Percentiles rank a stretch among this genome's conserved stretches.
phyloP scores from a whole-genome alignment of 2,113 vertebrate genomes.

The Marmota monax region DNA sequence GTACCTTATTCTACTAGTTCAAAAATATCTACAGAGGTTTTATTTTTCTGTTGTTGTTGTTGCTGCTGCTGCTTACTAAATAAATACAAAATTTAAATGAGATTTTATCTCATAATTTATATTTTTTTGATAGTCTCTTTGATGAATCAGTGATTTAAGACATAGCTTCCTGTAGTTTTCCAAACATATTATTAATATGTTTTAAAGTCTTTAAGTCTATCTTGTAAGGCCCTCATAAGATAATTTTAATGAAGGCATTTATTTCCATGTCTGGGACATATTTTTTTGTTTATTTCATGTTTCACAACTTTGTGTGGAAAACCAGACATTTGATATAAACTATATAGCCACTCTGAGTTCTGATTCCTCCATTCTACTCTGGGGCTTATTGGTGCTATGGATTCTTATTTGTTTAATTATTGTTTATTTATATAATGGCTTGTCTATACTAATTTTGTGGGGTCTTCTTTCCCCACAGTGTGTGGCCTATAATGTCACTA shows the following conservation, averaged over 20 bases:
- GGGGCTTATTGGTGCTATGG: neutral
- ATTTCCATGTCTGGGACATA: neutral
- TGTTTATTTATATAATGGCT: neutral
- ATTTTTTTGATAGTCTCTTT: neutral
- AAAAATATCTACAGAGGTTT: neutral
- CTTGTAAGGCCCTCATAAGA: neutral
- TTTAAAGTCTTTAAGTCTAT: neutral
- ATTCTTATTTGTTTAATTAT: neutral
- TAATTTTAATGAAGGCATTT: neutral
- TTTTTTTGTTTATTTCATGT: neutral
- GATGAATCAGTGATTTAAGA: neutral
- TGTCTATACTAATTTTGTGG: too few relatives aligned
- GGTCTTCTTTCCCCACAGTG: neutral
- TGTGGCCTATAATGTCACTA: neutral
- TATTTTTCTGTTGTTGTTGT: neutral
- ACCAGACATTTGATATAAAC: neutral
- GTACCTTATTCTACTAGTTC: neutral
- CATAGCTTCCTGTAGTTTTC: neutral
- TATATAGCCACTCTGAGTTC: neutral
- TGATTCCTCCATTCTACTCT: neutral
- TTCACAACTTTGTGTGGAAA: too few relatives aligned
- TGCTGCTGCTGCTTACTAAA: neutral
- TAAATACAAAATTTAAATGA: neutral
- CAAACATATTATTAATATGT: neutral
- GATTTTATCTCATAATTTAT: neutral